Percentiles rank a stretch among this genome's conserved stretches.
These are phyloP conservation scores for Vireo griseus DNA, from an alignment of 2,797 vertebrate genomes.

Conservation along the genomic window DNA sequence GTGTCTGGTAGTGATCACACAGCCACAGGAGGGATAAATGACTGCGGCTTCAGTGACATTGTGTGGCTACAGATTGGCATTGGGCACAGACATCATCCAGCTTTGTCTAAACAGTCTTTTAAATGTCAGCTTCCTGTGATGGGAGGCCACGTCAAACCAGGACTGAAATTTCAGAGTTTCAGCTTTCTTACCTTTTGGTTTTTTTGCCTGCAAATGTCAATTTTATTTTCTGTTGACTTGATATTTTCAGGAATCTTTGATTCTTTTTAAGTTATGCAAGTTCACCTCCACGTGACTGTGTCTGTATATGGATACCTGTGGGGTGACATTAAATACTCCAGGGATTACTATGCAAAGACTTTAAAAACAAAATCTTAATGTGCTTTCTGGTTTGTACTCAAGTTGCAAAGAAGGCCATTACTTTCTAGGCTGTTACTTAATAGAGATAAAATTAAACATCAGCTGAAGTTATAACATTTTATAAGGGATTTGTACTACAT, in stretches of 20 bases:
- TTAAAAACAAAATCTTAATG: background rate
- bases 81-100: background rate
- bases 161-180: background rate
- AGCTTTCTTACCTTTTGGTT: background rate
- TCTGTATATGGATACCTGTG: background rate
- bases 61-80: background rate
- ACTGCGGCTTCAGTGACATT: background rate
- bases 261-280: background rate
- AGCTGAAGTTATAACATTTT: background rate
- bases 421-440: background rate
- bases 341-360: background rate
- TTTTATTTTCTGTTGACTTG: background rate
- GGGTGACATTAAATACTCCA: background rate
- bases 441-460: background rate
- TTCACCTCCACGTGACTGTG: background rate
- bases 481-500: background rate
- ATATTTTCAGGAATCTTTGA: background rate
- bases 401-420: background rate
- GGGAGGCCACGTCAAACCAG: background rate
- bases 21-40: background rate
- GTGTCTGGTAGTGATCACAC: background rate
- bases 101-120: background rate
- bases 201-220: background rate
- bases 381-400: background rate
- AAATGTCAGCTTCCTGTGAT: background rate